Base-by-base conservation (phyloP, 2,113 vertebrate species). In the Apistogramma diplotaenia region DNA sequence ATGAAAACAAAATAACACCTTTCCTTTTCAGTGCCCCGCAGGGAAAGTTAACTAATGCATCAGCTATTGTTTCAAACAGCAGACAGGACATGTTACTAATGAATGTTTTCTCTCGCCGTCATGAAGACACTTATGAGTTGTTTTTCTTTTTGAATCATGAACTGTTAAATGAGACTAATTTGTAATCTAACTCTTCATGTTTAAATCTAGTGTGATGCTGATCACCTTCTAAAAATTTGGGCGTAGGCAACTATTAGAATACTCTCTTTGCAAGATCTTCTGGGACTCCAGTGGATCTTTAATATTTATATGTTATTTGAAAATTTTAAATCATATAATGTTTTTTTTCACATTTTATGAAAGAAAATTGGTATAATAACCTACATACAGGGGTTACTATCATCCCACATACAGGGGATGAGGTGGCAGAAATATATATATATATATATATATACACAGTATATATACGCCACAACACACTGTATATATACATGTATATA, bases 1-100 rank as follows among this genome's bases (percentile, higher is more conserved):
- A 81, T 56, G 46, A 60, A 81, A 76, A 89, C 82, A 74, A 78
- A 87, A 84, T 29, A 31, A 46, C 3, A 18, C 10, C 2, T 25
- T 65, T 37, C 21, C 75, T n/a, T n/a, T 67, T 43, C 40, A 43
- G 33, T 65, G 43, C 10, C n/a, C 11, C 10, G 31, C 25, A 56
- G 81, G 70, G 65, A 81, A 79, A 31, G 55, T 62, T 27, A 76
- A 56, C 25, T 8, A 21, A 46, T 59, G 27, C 70, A 76, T 60
- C 15, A 58, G 35, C 67, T 75, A n/a, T 87, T 84, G 80, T 82
- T 76, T 65, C 72, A 23, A 62, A 33, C 9, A 37, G 33, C 11
- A 59, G 21, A 3, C n/a, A 49, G 15, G 13, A 81, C 58, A 56
- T 55, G 53, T 59, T 67, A 13, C 51, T n/a, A 70, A 49, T 35